Percentiles rank a stretch among this genome's conserved stretches.
These are phyloP conservation scores for Perca fluviatilis DNA, from an alignment of 2,113 vertebrate species.

Conservation along the genomic window DNA sequence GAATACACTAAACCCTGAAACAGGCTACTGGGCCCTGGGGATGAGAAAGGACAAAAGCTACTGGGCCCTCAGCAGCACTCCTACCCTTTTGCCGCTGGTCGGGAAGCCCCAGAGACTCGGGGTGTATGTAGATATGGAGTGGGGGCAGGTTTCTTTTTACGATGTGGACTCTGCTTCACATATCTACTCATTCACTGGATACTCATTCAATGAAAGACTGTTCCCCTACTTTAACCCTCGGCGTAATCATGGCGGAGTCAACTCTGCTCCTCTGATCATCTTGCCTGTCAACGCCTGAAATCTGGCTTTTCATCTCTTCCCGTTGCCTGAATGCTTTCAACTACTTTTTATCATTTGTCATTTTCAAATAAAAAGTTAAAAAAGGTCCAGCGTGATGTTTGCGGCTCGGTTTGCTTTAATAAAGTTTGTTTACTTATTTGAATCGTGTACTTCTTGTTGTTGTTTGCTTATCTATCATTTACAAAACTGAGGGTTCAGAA, in stretches of 20 bases:
- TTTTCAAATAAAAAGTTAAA: neutral
- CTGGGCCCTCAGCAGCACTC: constrained; percentile 71
- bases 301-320: neutral
- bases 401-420: constrained; percentile 47
- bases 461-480: neutral
- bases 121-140: constrained; percentile 88
- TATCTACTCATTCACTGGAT: constrained; percentile 88
- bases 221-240: constrained; percentile 86
- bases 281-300: constrained; percentile 44
- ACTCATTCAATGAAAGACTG: constrained; percentile 83
- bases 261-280: constrained; percentile 75
- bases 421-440: constrained; percentile 37
- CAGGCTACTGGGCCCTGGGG: constrained; percentile 80
- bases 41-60: constrained; percentile 65
- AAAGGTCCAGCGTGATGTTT: constrained; percentile 3
- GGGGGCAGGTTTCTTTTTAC: constrained; percentile 88
- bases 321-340: neutral
- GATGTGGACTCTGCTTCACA: constrained; percentile 74
- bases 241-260: constrained; percentile 61
- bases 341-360: neutral
- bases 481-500: neutral
- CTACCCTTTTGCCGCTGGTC: constrained; percentile 69
- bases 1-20: constrained; percentile 70
- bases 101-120: constrained; percentile 83
- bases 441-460: neutral